Base-by-base conservation (phyloP, 2,797 vertebrate genomes). In the Mus minutoides region DNA sequence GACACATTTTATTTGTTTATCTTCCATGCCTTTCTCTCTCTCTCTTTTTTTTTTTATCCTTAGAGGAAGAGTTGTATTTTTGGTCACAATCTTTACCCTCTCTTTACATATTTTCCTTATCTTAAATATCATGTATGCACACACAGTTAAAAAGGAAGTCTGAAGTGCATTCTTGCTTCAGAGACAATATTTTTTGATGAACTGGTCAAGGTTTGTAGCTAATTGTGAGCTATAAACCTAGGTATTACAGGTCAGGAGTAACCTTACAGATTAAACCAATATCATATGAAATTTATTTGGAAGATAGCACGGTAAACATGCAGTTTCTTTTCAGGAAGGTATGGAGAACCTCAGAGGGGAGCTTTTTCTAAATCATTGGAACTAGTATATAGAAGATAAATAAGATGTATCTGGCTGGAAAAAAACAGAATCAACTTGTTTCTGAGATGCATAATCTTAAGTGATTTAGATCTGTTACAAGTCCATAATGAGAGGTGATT, bases 391-490 rank as follows among this genome's bases (percentile, higher is more conserved):
- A 54, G 60, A 83, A 56, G 34, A 43, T n/a, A 19, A 12, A 7
- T 4, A 24, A 82, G 21, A 37, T 8, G 14, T 22, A 54, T 31
- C 1, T 60, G 4, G 3, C 14, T 40, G 46, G 16, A 14, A 54
- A 4, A 4, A 71, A 8, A 4, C 13, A 29, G 31, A 13, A 34
- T 6, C 4, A 29, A 26, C 34, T 40, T 46, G 56, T 9, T 91
- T 34, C 14, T 21, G 19, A 24, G 69, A 80, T 24, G 58, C 52
- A 75, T 6, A 43, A 24, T 43, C 7, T 92, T 62, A 43, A 22
- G 37, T 22, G 2, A 10, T 80, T 17, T 0, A 7, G 1, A n/a
- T 21, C 2, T 49, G 1, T 54, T 13, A 29, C 58, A 31, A 19
- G 29, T 31, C 21, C n/a, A 37, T 2, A n/a, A 56, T n/a, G 7